These are phyloP conservation scores for Macropis europaea DNA, from an alignment of 2,888 invertebrate species.

Conservation along the genomic window DNA sequence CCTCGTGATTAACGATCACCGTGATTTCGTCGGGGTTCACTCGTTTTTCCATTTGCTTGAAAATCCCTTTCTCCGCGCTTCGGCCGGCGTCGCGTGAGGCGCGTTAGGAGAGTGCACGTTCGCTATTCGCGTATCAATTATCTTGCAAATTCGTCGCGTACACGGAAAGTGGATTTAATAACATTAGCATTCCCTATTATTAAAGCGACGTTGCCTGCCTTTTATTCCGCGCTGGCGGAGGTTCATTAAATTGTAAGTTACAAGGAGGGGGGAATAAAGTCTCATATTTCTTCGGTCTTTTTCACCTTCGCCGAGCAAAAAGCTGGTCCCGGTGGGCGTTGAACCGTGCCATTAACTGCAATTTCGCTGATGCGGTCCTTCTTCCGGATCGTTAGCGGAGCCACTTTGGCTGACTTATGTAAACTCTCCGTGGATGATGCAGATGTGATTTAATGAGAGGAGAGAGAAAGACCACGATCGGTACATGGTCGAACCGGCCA, in stretches of 20 bases:
- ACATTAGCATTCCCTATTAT: constrained; percentile 48
- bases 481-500: not conserved
- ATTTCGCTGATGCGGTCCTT: constrained; percentile 69
- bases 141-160: constrained; percentile 30
- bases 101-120: not conserved
- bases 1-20: constrained; percentile 53
- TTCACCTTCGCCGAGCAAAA: constrained; percentile 61
- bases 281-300: constrained; percentile 61
- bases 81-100: not conserved
- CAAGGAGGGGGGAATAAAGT: constrained; percentile 55
- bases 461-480: constrained; percentile 30
- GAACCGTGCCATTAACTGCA: constrained; percentile 70
- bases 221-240: constrained; percentile 49
- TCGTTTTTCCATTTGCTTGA: not conserved
- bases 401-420: constrained; percentile 68
- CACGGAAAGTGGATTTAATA: constrained; percentile 49
- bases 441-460: constrained; percentile 61
- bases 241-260: constrained; percentile 62
- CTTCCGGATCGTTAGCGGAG: constrained; percentile 73
- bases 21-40: constrained; percentile 46
- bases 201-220: constrained; percentile 42
- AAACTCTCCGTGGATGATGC: constrained; percentile 63
- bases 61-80: not conserved
- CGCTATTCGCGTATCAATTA: constrained; percentile 33
- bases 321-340: constrained; percentile 66